These are phyloP conservation scores for Diadema setosum DNA, from an alignment of 35 echinoderm and acorn worm genomes.

Conservation along the genomic window DNA sequence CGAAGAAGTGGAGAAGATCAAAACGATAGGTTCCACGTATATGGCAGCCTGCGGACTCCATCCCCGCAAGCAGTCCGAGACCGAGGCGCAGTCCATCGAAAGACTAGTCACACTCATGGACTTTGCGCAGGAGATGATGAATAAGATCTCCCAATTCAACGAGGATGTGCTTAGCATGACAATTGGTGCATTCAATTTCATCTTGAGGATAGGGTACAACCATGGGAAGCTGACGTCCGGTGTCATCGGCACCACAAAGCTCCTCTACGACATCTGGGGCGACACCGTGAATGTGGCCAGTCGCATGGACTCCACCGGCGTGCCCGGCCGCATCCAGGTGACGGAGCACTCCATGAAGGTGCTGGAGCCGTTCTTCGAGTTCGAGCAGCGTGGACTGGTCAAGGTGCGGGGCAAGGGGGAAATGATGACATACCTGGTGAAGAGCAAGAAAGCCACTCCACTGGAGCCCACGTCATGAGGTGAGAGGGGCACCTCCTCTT, in stretches of 20 bases:
- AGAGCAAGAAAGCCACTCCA: conserved; percentile 39
- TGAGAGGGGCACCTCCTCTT: no score
- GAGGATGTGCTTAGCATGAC: conserved; percentile 88
- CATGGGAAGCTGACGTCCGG: conserved; percentile 88
- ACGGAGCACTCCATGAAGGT: conserved; percentile 75
- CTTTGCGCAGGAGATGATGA: conserved; percentile 84
- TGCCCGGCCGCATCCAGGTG: conserved; percentile 78
- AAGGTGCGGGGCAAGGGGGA: conserved; percentile 86
- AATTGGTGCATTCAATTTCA: conserved; percentile 87
- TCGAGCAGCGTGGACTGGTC: conserved; percentile 65
- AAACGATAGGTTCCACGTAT: conserved; percentile 96
- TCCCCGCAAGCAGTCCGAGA: conserved; percentile 14
- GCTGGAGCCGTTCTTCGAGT: conserved; percentile 74
- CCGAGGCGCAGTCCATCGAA: conserved; percentile 12
- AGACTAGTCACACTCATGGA: conserved; percentile 73
- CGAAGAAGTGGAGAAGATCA: conserved; percentile 92
- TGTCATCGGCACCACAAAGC: conserved; percentile 97
- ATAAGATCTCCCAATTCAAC: conserved; percentile 73
- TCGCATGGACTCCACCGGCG: conserved; percentile 95
- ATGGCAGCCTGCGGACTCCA: conserved; percentile 97
- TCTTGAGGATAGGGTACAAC: conserved; percentile 94
- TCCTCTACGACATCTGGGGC: conserved; percentile 98
- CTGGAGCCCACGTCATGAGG: not conserved
- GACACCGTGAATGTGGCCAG: conserved; percentile 98
- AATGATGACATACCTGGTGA: conserved; percentile 76